Evolutionary conservation across 2,113 vertebrate genomes (phyloP).

Genomic region (Eudyptes chrysolophus): DNA sequence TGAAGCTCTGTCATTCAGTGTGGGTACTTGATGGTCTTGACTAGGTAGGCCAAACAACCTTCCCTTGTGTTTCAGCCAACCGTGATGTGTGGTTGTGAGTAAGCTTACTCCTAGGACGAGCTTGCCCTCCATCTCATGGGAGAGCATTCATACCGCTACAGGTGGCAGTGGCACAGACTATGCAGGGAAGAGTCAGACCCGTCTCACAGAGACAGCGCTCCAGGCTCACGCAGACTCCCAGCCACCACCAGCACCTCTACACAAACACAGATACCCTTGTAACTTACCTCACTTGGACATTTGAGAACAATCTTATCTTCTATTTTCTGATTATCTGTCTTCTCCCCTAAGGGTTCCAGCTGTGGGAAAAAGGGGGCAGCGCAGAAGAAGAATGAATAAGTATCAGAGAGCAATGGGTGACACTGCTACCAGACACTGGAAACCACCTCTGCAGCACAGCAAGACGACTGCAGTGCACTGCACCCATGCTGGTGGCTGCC

Average conservation of each 20-base stretch:
- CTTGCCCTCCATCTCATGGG: not conserved
- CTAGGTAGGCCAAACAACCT: not conserved
- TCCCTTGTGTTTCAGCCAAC: not conserved
- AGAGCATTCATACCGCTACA: accelerated
- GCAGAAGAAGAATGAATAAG: not conserved
- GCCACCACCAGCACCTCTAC: not conserved
- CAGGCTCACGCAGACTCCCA: not conserved
- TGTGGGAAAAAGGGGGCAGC: not conserved
- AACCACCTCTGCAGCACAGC: not conserved
- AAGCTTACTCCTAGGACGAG: not conserved
- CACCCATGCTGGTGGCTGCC: not conserved
- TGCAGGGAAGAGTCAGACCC: not conserved
- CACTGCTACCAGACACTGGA: not conserved
- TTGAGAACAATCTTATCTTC: conserved; percentile 15
- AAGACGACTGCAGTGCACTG: not conserved
- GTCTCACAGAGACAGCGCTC: accelerated
- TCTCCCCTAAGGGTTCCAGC: conserved; percentile 75
- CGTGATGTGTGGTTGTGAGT: accelerated
- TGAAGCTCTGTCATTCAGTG: not conserved
- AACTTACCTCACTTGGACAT: conserved; percentile 72
- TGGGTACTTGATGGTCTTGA: not conserved
- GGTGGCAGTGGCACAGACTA: not conserved
- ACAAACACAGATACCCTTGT: not conserved
- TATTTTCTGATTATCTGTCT: conserved; percentile 36
- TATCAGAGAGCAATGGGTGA: not conserved